A percentile compares a stretch with the other conserved stretches of the same genome.
These are phyloP conservation scores for Hanleya hanleyi DNA, from an alignment of 2,888 invertebrate genomes.

Conservation along the genomic window DNA sequence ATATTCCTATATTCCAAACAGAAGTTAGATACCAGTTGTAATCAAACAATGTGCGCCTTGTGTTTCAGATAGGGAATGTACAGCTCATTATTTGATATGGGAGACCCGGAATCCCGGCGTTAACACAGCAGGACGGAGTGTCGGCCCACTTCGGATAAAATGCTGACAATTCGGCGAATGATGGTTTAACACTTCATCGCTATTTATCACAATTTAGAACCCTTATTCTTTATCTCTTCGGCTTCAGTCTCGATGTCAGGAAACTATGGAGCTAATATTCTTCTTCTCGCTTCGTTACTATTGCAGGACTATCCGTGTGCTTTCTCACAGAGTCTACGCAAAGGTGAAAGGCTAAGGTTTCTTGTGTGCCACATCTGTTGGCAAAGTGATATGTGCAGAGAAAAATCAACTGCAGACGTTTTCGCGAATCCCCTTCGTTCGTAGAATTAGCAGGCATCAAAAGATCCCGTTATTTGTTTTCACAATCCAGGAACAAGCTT, in stretches of 20 bases:
- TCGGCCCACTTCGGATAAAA: too few relatives aligned
- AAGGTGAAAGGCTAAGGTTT: neutral
- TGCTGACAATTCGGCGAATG: neutral
- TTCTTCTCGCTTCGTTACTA: too few relatives aligned
- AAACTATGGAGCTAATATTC: neutral
- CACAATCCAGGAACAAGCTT: neutral
- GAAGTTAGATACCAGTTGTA: too few relatives aligned
- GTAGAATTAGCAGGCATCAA: neutral
- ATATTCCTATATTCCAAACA: too few relatives aligned
- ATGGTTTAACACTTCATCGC: neutral
- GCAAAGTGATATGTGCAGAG: neutral
- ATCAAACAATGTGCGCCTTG: too few relatives aligned
- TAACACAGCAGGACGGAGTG: too few relatives aligned
- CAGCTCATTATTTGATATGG: too few relatives aligned
- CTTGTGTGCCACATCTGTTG: neutral
- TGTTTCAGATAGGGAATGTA: too few relatives aligned
- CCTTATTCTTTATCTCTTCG: neutral
- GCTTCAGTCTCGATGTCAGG: neutral
- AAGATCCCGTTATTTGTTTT: conserved; percentile 2
- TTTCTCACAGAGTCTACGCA: too few relatives aligned
- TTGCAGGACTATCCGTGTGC: too few relatives aligned
- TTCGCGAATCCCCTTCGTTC: neutral
- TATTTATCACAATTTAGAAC: neutral
- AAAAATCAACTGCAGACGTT: conserved; percentile 1
- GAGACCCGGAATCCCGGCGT: too few relatives aligned